phyloP scores from a whole-genome alignment of 2,113 vertebrate genomes.

The Tetrax tetrax region DNA sequence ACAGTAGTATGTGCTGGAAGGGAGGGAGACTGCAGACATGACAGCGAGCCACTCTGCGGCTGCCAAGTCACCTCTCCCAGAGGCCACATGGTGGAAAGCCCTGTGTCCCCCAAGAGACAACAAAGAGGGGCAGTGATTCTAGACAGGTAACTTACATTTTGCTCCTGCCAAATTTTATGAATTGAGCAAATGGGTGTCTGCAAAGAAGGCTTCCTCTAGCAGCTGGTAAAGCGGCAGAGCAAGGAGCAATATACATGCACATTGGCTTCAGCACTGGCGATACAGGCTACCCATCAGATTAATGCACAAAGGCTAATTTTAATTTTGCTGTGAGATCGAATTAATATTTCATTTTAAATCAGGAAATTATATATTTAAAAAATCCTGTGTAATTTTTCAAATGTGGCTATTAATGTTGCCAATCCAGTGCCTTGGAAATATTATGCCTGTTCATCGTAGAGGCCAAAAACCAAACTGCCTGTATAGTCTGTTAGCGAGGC shows the following conservation, averaged over 20 bases:
- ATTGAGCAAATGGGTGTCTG: neutral
- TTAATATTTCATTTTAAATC: neutral
- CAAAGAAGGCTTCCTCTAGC: neutral
- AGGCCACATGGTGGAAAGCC: neutral
- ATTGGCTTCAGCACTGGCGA: neutral
- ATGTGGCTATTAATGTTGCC: neutral
- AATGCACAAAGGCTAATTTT: neutral
- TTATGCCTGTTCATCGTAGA: neutral
- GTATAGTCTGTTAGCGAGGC: slow-evolving; percentile 9
- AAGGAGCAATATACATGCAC: fast-evolving
- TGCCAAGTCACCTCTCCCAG: neutral
- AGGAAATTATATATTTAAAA: neutral
- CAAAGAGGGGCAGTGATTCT: neutral
- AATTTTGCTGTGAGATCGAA: neutral
- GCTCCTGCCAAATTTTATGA: neutral
- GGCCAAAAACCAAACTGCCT: slow-evolving; percentile 37
- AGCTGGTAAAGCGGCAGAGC: fast-evolving
- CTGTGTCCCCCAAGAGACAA: neutral
- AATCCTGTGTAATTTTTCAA: neutral
- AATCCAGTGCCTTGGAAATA: neutral
- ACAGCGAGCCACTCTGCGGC: neutral
- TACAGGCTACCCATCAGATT: neutral
- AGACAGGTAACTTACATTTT: neutral
- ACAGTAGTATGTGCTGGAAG: neutral
- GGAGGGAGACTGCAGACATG: neutral